Conservation (phyloP, 2,888 invertebrate species). For the Caenorhabditis angaria region DNA sequence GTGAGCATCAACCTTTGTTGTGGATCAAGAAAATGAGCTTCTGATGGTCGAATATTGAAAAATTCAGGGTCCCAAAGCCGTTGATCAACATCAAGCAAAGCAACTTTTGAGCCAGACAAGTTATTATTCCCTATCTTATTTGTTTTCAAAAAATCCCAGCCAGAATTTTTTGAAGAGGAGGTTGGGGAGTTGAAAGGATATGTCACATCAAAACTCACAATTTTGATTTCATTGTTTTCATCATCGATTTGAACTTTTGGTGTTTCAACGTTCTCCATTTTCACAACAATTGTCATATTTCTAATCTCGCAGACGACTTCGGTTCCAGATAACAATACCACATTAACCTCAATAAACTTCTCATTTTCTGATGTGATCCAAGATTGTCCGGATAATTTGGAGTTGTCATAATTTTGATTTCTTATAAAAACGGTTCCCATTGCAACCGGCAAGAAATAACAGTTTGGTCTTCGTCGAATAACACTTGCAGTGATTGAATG, state of each 20-base stretch:
- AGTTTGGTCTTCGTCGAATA: slow-evolving; percentile 26
- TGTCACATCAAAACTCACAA: slow-evolving; percentile 38
- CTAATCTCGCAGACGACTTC: slow-evolving; percentile 37
- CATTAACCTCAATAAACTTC: slow-evolving; percentile 55
- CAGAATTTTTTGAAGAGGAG: slow-evolving; percentile 16
- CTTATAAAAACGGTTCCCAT: slow-evolving; percentile 29
- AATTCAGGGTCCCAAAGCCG: slow-evolving; percentile 72
- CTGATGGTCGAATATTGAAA: slow-evolving; percentile 72
- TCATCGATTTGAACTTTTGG: too few relatives aligned
- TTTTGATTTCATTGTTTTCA: slow-evolving; percentile 25
- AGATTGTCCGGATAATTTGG: slow-evolving; percentile 19
- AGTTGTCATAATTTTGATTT: slow-evolving; percentile 1
- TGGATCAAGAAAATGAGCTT: slow-evolving; percentile 83
- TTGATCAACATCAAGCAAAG: slow-evolving; percentile 41
- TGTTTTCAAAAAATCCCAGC: slow-evolving; percentile 37
- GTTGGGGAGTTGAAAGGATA: slow-evolving; percentile 28
- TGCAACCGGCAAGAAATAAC: slow-evolving; percentile 46
- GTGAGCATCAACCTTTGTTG: slow-evolving; percentile 82
- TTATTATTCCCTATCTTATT: slow-evolving; percentile 17
- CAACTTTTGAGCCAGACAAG: slow-evolving; percentile 10
- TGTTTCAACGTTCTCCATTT: slow-evolving; percentile 11
- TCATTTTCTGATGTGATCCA: slow-evolving; percentile 46
- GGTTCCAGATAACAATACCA: slow-evolving; percentile 23
- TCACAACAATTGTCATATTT: slow-evolving; percentile 49
- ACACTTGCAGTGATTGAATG: slow-evolving; percentile 45